These are phyloP conservation scores for Zaprionus obscuricornis DNA, from an alignment of 2,888 invertebrate species.

Conservation along the genomic window DNA sequence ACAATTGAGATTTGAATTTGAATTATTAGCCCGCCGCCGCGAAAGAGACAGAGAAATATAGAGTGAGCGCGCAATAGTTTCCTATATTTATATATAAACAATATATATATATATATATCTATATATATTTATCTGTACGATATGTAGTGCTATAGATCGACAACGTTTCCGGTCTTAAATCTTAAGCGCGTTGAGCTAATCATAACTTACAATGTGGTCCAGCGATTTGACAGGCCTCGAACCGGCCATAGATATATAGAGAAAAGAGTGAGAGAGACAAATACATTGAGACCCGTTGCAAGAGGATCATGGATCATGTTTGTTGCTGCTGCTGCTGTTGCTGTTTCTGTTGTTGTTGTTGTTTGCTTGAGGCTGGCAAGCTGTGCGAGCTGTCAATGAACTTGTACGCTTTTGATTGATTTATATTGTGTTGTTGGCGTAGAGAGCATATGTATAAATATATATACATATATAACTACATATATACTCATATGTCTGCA, in stretches of 20 bases:
- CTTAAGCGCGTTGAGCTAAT: conserved; percentile 78
- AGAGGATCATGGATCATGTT: conserved; percentile 71
- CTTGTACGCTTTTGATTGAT: conserved; percentile 81
- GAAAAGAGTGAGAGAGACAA: conserved; percentile 7
- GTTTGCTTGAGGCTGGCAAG: conserved; percentile 67
- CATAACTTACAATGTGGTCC: conserved; percentile 80
- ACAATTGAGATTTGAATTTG: conserved; percentile 73
- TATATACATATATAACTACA: conserved; percentile 3
- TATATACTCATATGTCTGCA: conserved; percentile 20
- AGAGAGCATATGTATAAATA: conserved; percentile 16
- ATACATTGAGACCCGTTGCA: conserved; percentile 49
- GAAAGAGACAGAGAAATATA: too few relatives aligned
- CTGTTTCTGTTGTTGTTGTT: background rate
- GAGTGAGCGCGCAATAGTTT: too few relatives aligned
- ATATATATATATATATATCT: too few relatives aligned
- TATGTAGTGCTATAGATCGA: background rate
- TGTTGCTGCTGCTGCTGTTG: conserved; percentile 30
- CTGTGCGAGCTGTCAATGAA: conserved; percentile 82
- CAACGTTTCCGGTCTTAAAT: conserved; percentile 77
- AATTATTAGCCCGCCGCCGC: conserved; percentile 60
- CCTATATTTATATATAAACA: too few relatives aligned
- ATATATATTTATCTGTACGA: background rate
- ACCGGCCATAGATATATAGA: conserved; percentile 50
- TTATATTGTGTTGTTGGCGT: conserved; percentile 79
- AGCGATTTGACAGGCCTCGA: conserved; percentile 73